Evolutionary conservation across 1,140 invertebrate species (phyloP), one percentile per base, ranked within the genome.

Genomic region (Himalopsyche phryganea): DNA sequence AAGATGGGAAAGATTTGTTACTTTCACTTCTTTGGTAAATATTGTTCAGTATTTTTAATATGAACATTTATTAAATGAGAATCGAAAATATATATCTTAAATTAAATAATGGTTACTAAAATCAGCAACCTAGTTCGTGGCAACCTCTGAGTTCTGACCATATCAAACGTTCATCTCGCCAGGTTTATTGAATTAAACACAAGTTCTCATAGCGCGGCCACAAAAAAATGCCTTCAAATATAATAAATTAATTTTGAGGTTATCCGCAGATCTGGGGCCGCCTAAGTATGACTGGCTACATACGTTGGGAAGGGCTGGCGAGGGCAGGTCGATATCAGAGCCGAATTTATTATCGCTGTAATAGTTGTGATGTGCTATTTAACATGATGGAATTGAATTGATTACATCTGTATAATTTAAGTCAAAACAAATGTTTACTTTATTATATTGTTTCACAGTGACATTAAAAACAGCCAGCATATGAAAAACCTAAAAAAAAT

Each of bases 121-220:
- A 38, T 35, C 53, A 50, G 60, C 49, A 50, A 61, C 42, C 54
- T 35, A 51, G 57, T 44, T 9, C 40, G 14, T 14, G 7, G 36
- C 50, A 35, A 40, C 49, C 52, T 56, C 23, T 28, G 52, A 47
- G 59, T 49, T 48, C 38, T 14, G 49, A n/a, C 48, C 13, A 2
- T 61, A 61, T 61, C 59, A 51, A 13, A 54, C 48, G 53, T 57
- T 48, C 41, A 61, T 61, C 60, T 61, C 53, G 33, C 50, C 38
- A 48, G 60, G 54, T 61, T 61, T 61, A 61, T 61, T 61, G 60
- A 61, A 61, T 61, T 61, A 61, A 61, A 61, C 60, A 57, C 60
- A 53, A 61, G 60, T 61, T 61, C 60, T 57, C 60, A 61, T 61
- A 61, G 60, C 50, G 53, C 14, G 60, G 36, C 36, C 47, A 61